Conservation (phyloP, 2,113 vertebrate genomes). For the Carassius gibelio region DNA sequence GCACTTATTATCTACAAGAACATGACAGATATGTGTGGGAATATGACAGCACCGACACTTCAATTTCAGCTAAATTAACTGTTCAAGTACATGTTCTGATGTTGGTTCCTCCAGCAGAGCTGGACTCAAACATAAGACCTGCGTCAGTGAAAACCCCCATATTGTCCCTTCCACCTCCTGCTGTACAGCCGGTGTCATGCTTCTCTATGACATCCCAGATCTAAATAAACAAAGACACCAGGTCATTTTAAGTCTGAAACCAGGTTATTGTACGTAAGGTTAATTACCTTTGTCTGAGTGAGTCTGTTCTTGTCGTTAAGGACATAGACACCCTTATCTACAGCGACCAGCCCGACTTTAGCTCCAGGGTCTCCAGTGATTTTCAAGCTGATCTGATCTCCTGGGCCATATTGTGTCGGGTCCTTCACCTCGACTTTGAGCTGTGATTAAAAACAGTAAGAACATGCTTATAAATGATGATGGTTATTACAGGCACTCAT, state of each 20-base stretch:
- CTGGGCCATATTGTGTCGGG: neutral
- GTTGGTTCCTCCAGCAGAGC: neutral
- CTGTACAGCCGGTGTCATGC: constrained; percentile 77
- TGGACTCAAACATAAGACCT: constrained; percentile 53
- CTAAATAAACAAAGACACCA: constrained; percentile 56
- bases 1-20: constrained; percentile 58
- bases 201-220: constrained; percentile 79
- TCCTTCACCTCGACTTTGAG: neutral
- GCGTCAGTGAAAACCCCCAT: constrained; percentile 69
- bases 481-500: neutral
- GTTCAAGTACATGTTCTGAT: constrained; percentile 3
- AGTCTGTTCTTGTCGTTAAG: constrained; percentile 78
- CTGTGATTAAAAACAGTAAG: neutral
- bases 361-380: constrained; percentile 75
- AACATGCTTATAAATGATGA: neutral
- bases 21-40: neutral
- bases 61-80: neutral
- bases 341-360: constrained; percentile 74
- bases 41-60: neutral
- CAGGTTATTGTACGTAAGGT: neutral
- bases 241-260: neutral
- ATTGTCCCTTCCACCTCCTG: constrained; percentile 73
- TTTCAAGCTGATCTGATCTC: constrained; percentile 7
- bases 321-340: constrained; percentile 78
- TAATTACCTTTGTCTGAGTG: constrained; percentile 77